These are phyloP conservation scores for Anthophora plumipes DNA, from an alignment of 2,888 invertebrate genomes.

Conservation along the genomic window DNA sequence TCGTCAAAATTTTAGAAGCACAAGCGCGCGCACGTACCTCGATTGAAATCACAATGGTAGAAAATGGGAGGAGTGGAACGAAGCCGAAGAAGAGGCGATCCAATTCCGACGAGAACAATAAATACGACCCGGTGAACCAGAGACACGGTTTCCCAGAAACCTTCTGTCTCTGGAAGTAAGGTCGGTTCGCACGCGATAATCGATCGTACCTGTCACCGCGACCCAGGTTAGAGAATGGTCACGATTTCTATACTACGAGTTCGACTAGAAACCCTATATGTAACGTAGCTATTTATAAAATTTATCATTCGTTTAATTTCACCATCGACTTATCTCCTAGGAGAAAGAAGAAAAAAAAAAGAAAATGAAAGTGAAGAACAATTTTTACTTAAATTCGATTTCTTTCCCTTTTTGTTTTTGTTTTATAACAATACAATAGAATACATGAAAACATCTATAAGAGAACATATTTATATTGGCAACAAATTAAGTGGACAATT, in stretches of 20 bases:
- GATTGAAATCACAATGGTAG: neutral
- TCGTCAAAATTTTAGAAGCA: neutral
- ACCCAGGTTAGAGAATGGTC: slow-evolving; percentile 7
- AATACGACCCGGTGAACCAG: slow-evolving; percentile 67
- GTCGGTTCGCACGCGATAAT: slow-evolving; percentile 71
- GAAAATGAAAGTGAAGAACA: too few species aligned
- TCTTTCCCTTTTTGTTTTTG: too few species aligned
- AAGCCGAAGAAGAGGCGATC: slow-evolving; percentile 34
- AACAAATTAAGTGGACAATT: too few species aligned
- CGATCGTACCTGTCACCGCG: slow-evolving; percentile 63
- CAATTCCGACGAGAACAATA: slow-evolving; percentile 57
- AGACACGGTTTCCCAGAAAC: slow-evolving; percentile 62
- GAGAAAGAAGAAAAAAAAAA: too few species aligned
- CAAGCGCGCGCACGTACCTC: too few species aligned
- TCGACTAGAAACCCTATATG: neutral
- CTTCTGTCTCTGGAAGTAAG: slow-evolving; percentile 60
- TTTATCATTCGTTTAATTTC: too few species aligned
- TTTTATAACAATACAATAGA: too few species aligned
- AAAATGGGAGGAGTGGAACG: neutral
- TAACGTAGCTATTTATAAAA: too few species aligned
- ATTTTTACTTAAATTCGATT: too few species aligned
- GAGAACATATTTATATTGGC: too few species aligned
- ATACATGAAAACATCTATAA: too few species aligned
- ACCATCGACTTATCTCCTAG: too few species aligned
- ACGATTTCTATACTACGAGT: neutral